Evolutionary conservation across 2,888 invertebrate genomes (phyloP).

Genomic region (Schrankia costaestrigalis): DNA sequence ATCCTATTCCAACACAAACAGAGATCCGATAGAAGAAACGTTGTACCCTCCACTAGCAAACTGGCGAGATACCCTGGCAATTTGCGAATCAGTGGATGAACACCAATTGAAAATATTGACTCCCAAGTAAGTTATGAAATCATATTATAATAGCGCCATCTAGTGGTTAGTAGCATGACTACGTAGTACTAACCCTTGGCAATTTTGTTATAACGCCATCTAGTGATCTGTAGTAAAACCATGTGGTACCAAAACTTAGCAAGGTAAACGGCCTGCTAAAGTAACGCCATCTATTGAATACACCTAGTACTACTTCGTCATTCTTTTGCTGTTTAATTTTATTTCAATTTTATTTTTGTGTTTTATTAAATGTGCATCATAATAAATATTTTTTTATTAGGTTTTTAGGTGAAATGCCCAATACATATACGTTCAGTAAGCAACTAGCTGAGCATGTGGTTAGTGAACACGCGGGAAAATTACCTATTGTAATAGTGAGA

Average conservation of each 20-base stretch:
- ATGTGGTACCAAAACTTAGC: no score
- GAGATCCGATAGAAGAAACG: conserved; percentile 86
- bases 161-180: no score
- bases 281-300: no score
- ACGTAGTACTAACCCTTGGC: no score
- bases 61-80: conserved; percentile 84
- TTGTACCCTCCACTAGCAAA: conserved; percentile 86
- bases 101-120: conserved; percentile 79
- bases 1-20: conserved; percentile 91
- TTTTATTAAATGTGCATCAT: no score
- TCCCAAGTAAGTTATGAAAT: conserved; percentile 80
- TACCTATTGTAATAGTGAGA: conserved; percentile 90
- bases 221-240: no score
- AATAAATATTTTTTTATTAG: conserved; percentile 45
- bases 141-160: background rate
- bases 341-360: no score
- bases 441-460: conserved; percentile 92
- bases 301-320: no score
- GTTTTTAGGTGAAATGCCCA: conserved; percentile 85
- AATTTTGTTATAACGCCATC: no score
- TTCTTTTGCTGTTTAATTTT: background rate
- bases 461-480: conserved; percentile 81
- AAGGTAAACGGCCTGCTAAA: no score
- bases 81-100: conserved; percentile 83
- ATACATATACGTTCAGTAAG: conserved; percentile 96